These are phyloP conservation scores for Enoplosus armatus DNA, from an alignment of 2,797 vertebrate species.

Conservation along the genomic window DNA sequence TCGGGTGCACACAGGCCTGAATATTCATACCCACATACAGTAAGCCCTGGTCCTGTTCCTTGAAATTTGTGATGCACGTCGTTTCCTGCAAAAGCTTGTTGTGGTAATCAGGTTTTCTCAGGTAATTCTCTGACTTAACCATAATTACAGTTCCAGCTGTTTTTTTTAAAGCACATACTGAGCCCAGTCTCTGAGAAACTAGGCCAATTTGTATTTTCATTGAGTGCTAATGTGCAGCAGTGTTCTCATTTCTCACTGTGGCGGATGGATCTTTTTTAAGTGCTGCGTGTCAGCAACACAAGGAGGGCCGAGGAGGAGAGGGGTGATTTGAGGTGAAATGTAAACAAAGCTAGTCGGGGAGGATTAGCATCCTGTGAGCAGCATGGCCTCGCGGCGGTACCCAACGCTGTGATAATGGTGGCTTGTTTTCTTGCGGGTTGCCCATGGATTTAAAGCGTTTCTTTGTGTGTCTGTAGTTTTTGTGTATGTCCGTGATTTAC, in stretches of 20 bases:
- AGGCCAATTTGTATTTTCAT: slow-evolving; percentile 48
- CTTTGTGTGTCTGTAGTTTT: slow-evolving; percentile 4
- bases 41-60: not conserved
- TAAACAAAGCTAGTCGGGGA: slow-evolving; percentile 68
- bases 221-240: slow-evolving; percentile 46
- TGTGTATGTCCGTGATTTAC: not conserved
- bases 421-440: slow-evolving; percentile 57
- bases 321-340: slow-evolving; percentile 75
- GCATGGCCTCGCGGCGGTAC: slow-evolving; percentile 43
- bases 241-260: slow-evolving; percentile 36
- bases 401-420: slow-evolving; percentile 58
- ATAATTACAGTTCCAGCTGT: not conserved
- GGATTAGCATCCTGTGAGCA: slow-evolving; percentile 73
- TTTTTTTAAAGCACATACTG: slow-evolving; percentile 1
- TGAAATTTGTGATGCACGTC: not conserved
- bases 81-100: not conserved
- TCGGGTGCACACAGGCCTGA: not conserved
- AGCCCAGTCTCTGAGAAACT: slow-evolving; percentile 9
- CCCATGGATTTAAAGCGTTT: slow-evolving; percentile 16
- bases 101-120: not conserved
- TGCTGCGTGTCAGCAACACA: slow-evolving; percentile 43
- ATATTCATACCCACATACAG: not conserved
- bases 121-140: not conserved
- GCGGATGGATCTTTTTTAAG: slow-evolving; percentile 53
- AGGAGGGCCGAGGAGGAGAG: slow-evolving; percentile 46